These are phyloP conservation scores for Neotoma lepida DNA, from an alignment of 2,113 vertebrate species.

Conservation along the genomic window DNA sequence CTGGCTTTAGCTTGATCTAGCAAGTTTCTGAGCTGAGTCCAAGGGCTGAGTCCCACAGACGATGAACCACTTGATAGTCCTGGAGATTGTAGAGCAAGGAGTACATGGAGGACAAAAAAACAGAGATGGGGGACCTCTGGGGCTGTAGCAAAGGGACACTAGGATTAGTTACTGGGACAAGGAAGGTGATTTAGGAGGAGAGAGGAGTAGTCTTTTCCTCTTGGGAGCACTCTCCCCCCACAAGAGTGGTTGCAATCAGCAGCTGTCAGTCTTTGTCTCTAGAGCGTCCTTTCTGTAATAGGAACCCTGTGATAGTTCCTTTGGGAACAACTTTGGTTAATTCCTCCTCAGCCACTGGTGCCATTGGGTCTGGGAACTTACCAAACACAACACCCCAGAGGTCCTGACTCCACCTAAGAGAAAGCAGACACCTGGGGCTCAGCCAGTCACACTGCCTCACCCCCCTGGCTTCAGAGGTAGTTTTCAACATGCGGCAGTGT, in stretches of 20 bases:
- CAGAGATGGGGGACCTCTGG: background rate
- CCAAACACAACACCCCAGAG: background rate
- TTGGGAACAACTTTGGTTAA: conserved; percentile 28
- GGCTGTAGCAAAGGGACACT: background rate
- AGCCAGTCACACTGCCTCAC: background rate
- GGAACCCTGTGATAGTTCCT: background rate
- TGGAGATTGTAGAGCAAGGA: background rate
- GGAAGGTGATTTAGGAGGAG: background rate
- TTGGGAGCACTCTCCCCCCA: background rate
- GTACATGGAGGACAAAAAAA: background rate
- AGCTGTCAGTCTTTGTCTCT: background rate
- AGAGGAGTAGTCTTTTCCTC: background rate
- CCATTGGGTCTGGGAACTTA: background rate
- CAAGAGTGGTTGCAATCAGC: background rate
- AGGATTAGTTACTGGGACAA: background rate
- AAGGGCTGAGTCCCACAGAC: background rate
- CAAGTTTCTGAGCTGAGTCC: conserved; percentile 6
- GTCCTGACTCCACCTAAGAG: background rate
- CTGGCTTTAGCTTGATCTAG: background rate
- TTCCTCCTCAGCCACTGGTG: background rate
- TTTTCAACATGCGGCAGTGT: background rate
- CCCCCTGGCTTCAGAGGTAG: background rate
- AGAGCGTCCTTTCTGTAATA: background rate
- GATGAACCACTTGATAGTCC: background rate
- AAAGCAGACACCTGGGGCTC: background rate